phyloP scores from a whole-genome alignment of 2,113 vertebrate genomes.

The Phaetusa simplex region DNA sequence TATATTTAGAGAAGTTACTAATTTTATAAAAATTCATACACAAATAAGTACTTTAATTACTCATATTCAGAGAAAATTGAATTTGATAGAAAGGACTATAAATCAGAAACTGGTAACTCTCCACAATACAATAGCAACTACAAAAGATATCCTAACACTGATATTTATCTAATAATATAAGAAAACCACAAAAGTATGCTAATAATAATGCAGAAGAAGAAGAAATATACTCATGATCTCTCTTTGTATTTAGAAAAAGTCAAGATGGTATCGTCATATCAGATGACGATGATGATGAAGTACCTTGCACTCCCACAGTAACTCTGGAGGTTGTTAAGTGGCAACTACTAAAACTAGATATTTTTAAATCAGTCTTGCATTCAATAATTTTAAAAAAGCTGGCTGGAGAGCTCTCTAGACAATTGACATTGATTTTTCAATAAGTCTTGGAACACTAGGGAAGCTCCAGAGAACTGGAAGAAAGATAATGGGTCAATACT shows the following conservation, averaged over 20 bases:
- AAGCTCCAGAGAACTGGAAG: background rate
- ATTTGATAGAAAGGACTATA: background rate
- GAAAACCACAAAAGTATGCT: background rate
- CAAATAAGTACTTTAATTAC: background rate
- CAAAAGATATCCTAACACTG: background rate
- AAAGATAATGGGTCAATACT: conserved; percentile 6
- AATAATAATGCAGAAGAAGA: background rate
- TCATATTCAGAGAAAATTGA: background rate
- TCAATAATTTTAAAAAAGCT: conserved; percentile 2
- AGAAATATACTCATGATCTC: background rate
- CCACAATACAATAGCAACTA: background rate
- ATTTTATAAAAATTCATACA: background rate
- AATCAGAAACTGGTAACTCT: background rate
- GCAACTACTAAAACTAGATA: background rate
- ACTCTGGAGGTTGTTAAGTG: background rate
- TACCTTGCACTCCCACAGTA: background rate
- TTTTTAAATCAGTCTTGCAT: conserved; percentile 22
- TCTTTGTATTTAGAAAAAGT: background rate
- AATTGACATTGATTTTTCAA: conserved; percentile 43
- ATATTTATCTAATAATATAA: background rate
- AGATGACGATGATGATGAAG: background rate
- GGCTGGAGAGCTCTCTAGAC: background rate
- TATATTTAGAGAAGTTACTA: background rate
- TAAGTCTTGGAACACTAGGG: conserved; percentile 11
- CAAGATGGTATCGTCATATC: background rate